Percentiles rank a stretch among this genome's conserved stretches.
Evolutionary conservation across 2,888 invertebrate species (phyloP).

Genomic region (Himalopsyche japonica): DNA sequence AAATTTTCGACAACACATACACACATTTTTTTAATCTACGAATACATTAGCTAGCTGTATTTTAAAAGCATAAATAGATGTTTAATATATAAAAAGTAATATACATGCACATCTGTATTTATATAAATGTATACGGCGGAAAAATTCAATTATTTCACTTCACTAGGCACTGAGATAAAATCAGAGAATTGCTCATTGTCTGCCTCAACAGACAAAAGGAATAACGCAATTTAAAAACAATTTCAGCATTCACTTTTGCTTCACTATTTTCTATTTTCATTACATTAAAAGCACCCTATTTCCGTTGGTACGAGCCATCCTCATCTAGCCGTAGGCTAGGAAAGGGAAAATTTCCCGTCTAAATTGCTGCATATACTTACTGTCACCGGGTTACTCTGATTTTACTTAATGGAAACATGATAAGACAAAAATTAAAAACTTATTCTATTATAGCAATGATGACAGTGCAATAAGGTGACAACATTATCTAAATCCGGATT

Average conservation of each 20-base stretch:
- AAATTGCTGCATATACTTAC: not conserved
- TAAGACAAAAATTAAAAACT: no score
- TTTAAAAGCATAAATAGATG: no score
- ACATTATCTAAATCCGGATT: no score
- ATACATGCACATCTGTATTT: no score
- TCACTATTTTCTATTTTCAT: constrained; percentile 3
- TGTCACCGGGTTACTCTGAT: not conserved
- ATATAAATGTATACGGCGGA: not conserved
- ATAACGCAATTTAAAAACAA: not conserved
- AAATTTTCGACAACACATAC: no score
- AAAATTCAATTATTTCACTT: not conserved
- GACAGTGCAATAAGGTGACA: no score
- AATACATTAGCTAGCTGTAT: no score
- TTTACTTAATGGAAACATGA: no score
- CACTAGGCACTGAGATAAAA: not conserved
- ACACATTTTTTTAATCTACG: no score
- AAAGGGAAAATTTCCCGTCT: not conserved
- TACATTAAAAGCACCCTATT: not conserved
- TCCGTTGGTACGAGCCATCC: not conserved
- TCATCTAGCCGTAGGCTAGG: not conserved
- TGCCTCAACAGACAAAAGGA: not conserved
- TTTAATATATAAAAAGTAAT: no score
- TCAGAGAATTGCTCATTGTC: not conserved
- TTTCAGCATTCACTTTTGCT: not conserved
- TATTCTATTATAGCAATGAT: no score